phyloP scores from a whole-genome alignment of 2,888 invertebrate genomes.

The Stenolophus ochropezus region DNA sequence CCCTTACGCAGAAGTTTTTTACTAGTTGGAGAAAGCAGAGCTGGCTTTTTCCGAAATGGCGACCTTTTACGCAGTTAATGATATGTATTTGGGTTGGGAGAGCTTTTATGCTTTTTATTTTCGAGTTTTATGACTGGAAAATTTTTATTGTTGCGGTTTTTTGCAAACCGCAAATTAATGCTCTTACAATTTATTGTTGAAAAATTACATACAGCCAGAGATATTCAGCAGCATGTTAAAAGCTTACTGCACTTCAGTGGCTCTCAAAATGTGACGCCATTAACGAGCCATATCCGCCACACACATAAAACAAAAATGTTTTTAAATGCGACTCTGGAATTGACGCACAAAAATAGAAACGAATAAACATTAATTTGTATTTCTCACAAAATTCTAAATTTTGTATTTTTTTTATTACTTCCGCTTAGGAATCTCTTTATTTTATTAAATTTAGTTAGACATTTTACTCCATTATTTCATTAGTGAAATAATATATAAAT shows the following conservation, averaged over 20 bases:
- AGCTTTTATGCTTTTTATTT: constrained; percentile 42
- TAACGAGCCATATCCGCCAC: not conserved
- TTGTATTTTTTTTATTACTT: too few relatives aligned
- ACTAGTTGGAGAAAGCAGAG: not conserved
- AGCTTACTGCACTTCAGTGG: not conserved
- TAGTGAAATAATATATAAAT: too few relatives aligned
- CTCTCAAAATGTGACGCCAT: not conserved
- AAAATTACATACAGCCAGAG: constrained; percentile 5
- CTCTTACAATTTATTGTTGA: constrained; percentile 17
- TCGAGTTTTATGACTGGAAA: constrained; percentile 35
- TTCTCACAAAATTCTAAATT: too few relatives aligned
- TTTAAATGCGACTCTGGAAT: too few relatives aligned
- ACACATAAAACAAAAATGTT: too few relatives aligned
- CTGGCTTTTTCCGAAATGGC: constrained; percentile 5
- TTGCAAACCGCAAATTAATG: constrained; percentile 18
- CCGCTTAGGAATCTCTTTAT: too few relatives aligned
- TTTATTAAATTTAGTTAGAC: too few relatives aligned
- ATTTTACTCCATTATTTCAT: too few relatives aligned
- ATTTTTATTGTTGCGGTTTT: constrained; percentile 31
- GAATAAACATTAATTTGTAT: too few relatives aligned
- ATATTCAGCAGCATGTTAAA: not conserved
- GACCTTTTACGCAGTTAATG: constrained; percentile 19
- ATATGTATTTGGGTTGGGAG: constrained; percentile 51
- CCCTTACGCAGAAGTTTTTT: constrained; percentile 30
- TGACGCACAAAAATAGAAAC: too few relatives aligned